Evolutionary conservation across 1,140 invertebrate genomes (phyloP).

Genomic region (Venturia canescens): DNA sequence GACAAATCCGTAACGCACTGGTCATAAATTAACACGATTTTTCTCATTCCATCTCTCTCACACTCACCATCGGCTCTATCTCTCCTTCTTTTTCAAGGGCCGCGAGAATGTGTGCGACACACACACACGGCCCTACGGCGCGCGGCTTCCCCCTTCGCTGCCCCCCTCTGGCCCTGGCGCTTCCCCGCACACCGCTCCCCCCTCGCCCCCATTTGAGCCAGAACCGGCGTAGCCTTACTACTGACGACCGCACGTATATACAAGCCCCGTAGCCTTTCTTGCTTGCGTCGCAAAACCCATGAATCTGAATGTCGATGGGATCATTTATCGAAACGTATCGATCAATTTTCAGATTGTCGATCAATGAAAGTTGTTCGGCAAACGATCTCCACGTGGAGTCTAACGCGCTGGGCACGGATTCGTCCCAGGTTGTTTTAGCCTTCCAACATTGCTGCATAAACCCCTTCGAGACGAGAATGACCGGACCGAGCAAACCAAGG

Average conservation of each 20-base stretch:
- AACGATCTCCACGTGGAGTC: slow-evolving; percentile 41
- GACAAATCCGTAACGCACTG: no score
- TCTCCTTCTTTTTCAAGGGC: no score
- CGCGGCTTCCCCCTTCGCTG: no score
- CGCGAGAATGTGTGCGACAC: no score
- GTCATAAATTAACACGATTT: no score
- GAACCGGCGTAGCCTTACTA: no score
- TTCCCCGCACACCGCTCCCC: no score
- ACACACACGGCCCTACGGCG: no score
- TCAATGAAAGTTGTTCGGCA: slow-evolving; percentile 39
- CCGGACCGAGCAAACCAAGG: slow-evolving; percentile 52
- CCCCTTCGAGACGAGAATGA: slow-evolving; percentile 52
- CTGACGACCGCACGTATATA: slow-evolving; percentile 27
- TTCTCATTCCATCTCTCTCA: no score
- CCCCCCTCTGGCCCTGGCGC: no score
- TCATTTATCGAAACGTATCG: slow-evolving; percentile 43
- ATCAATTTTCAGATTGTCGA: slow-evolving; percentile 44
- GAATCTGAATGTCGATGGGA: slow-evolving; percentile 35
- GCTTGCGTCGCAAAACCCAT: slow-evolving; percentile 35
- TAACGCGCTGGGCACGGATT: slow-evolving; percentile 46
- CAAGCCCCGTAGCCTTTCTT: slow-evolving; percentile 29
- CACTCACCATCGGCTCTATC: no score
- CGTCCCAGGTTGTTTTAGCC: slow-evolving; percentile 53
- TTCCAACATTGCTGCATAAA: slow-evolving; percentile 57
- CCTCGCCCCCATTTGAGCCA: no score